These are phyloP conservation scores for Ranitomeya variabilis DNA, from an alignment of 2,113 vertebrate genomes.

Conservation along the genomic window DNA sequence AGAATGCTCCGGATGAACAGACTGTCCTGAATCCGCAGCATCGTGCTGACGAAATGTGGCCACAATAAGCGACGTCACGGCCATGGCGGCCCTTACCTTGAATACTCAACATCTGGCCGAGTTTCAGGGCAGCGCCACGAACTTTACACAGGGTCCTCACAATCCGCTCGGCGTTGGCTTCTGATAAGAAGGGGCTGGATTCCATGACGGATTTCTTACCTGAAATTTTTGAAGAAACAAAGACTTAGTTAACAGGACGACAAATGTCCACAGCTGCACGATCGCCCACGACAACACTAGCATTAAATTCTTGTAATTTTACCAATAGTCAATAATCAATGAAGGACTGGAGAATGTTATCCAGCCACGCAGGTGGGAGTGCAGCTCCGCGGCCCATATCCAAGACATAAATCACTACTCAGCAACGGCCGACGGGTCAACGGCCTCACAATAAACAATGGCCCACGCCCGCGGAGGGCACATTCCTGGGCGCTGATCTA, in stretches of 20 bases:
- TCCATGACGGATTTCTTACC: constrained; percentile 50
- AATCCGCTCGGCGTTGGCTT: constrained; percentile 59
- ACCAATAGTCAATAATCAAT: background rate
- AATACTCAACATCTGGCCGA: constrained; percentile 61
- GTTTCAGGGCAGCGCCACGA: constrained; percentile 58
- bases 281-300: too few relatives aligned
- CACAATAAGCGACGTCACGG: background rate
- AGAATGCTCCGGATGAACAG: background rate
- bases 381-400: background rate
- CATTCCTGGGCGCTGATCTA: background rate
- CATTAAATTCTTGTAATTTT: too few relatives aligned
- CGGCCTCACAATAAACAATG: background rate
- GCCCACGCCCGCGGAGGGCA: background rate
- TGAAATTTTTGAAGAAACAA: background rate
- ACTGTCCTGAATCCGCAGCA: background rate
- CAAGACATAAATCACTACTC: background rate
- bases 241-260: too few relatives aligned
- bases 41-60: background rate
- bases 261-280: too few relatives aligned
- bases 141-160: constrained; percentile 60
- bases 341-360: background rate
- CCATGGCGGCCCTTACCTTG: constrained; percentile 48
- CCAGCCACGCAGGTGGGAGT: background rate
- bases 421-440: background rate
- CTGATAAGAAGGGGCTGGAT: constrained; percentile 55